Base-by-base conservation (phyloP, 2,888 invertebrate genomes). In the Drosophila tanythrix region DNA sequence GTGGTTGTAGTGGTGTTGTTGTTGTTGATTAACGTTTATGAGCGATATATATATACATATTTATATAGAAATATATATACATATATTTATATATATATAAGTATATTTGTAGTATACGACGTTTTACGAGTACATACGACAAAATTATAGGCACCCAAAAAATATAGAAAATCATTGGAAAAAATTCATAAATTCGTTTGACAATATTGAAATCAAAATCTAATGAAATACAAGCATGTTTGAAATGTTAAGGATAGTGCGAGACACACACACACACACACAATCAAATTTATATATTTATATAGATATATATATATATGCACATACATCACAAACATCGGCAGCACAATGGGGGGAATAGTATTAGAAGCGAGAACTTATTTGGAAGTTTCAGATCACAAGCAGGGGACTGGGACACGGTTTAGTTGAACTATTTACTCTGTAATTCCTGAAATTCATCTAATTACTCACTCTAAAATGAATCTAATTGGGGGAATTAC, bases 111-210 rank as follows among this genome's bases (percentile, higher is more conserved):
- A 38, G 50, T 60, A 46, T 43, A 74, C 58, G 74, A 58, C 50
- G 58, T 74, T 58, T 36, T 15, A 62, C 61, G 55, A 50, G 36
- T 62, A 81, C 78, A 79, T 61, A 85, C 85, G 76, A 82, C 74
- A 79, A 82, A 87, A 82, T 85, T 73, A 85, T 73, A 80, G 74
- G 50, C 74, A 88, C 75, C 82, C 89, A 88, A 88, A 83, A 83
- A 67, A 88, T 70, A 88, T 71, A 89, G 71, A 86, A 82, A 88
- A 82, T 85, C 70, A 65, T 76, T 79, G 68, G 25, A 79, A 79
- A 82, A 81, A 77, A 83, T 81, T 58, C 68, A 80, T 70, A 72
- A 83, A 77, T 80, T 40, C 40, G 53, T 82, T 83, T 71, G 60
- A 70, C 66, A 64, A 83, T 79, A 81, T 61, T 67, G 15, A 27